phyloP scores from a whole-genome alignment of 2,888 invertebrate species.

The Pandemis corylana region DNA sequence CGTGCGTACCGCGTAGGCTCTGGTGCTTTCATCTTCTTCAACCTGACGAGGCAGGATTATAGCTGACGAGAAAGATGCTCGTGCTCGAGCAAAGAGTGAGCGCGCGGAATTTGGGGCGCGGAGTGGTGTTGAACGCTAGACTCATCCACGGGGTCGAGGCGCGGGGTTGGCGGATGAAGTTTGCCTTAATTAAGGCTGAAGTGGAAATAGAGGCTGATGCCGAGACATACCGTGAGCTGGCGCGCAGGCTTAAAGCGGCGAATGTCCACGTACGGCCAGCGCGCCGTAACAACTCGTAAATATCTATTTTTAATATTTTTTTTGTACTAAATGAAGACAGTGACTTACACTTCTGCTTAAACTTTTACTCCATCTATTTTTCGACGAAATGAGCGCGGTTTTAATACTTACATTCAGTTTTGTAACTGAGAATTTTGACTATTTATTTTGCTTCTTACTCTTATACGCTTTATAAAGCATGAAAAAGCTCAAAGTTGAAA shows the following conservation, averaged over 20 bases:
- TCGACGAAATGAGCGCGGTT: too few relatives aligned
- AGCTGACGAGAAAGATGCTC: slow-evolving; percentile 84
- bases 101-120: slow-evolving; percentile 72
- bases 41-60: slow-evolving; percentile 79
- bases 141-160: slow-evolving; percentile 76
- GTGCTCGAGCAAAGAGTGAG: slow-evolving; percentile 81
- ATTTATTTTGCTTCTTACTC: too few relatives aligned
- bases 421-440: too few relatives aligned
- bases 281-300: slow-evolving; percentile 69
- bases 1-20: slow-evolving; percentile 68
- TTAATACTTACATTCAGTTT: too few relatives aligned
- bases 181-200: slow-evolving; percentile 73
- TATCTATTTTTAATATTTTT: slow-evolving; percentile 51
- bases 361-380: background rate
- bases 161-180: slow-evolving; percentile 79
- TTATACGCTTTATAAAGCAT: too few relatives aligned
- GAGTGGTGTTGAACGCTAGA: slow-evolving; percentile 71
- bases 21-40: slow-evolving; percentile 79
- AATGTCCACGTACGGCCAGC: slow-evolving; percentile 73
- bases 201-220: slow-evolving; percentile 79
- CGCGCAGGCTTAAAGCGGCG: slow-evolving; percentile 69
- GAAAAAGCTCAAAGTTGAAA: too few relatives aligned
- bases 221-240: slow-evolving; percentile 70
- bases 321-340: background rate
- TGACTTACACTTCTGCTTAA: background rate